Base-by-base conservation (phyloP, 2,797 vertebrate species). In the Zenarchopterus dispar region DNA sequence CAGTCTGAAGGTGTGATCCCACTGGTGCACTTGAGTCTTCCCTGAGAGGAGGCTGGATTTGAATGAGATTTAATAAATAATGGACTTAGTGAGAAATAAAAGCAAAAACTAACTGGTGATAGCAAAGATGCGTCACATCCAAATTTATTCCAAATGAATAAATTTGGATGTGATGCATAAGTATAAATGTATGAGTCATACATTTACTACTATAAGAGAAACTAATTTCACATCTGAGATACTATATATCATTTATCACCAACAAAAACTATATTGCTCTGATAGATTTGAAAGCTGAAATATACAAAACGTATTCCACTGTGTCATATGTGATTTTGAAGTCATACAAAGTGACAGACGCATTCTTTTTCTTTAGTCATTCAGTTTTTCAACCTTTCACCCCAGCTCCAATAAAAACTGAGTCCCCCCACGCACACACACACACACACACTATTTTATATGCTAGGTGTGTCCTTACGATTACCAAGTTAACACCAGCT, bases 1-100 rank as follows among this genome's bases (percentile, higher is more conserved):
- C 78, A 80, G 60, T 75, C 61, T 57, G 70, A 74, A 73, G 60
- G 63, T 81, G 62, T 45, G 70, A 44, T 79, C 83, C 62, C 77
- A 57, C 26, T 0, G 75, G 76, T 56, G 10, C 63, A 65, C 78
- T 50, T 73, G 56, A 56, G 59, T 26, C 62, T 65, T 73, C 55
- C 63, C 72, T 49, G 58, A 77, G 69, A 85, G 43, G 64, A 50
- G 53, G 50, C 47, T 70, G 55, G 23, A 42, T 80, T 56, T 75
- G 59, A 81, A 67, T 44, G 47, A 55, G 56, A 65, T 36, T 46
- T 51, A 74, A 68, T 55, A 26, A 64, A 72, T 78, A 75, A 50
- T 56, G 43, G 44, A 75, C 73, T 62, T 51, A 65, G 31, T 8
- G 48, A 4, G 24, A 56, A 60, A 46, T 13, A 50, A 65, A 73